These are phyloP conservation scores for Ploceus nigricollis DNA, from an alignment of 2,113 vertebrate genomes.

Conservation along the genomic window DNA sequence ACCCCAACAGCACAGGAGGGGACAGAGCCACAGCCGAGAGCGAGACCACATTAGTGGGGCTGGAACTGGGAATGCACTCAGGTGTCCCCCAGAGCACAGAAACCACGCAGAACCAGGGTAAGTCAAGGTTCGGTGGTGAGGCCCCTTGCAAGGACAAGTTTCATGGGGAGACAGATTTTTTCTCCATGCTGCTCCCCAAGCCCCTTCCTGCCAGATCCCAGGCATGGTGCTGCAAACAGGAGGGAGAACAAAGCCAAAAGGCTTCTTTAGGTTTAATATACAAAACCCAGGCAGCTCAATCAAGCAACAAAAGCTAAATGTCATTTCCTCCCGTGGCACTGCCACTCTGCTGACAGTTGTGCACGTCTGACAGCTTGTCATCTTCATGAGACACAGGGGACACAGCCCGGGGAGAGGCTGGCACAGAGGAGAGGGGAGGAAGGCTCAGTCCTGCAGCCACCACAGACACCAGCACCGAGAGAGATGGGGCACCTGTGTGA, in stretches of 20 bases:
- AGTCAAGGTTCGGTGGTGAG: neutral
- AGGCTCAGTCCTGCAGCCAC: neutral
- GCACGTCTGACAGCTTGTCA: neutral
- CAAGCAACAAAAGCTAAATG: slow-evolving; percentile 30
- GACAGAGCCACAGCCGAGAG: neutral
- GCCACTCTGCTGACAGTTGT: neutral
- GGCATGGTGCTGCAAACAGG: neutral
- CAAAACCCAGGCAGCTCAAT: slow-evolving; percentile 24
- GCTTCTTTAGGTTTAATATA: neutral
- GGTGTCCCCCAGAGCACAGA: neutral
- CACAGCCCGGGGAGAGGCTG: neutral
- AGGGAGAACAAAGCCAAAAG: neutral
- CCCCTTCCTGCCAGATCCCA: neutral
- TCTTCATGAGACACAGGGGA: neutral
- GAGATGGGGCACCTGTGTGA: neutral
- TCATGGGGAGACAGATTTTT: neutral
- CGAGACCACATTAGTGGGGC: fast-evolving
- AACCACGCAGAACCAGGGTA: neutral
- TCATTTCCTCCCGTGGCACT: neutral
- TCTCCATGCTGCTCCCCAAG: neutral
- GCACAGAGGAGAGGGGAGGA: neutral
- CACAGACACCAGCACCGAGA: fast-evolving
- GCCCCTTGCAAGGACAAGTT: neutral
- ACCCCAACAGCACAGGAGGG: fast-evolving
- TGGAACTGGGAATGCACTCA: neutral